Base-by-base conservation (phyloP, 2,113 vertebrate genomes). In the Equus przewalskii region DNA sequence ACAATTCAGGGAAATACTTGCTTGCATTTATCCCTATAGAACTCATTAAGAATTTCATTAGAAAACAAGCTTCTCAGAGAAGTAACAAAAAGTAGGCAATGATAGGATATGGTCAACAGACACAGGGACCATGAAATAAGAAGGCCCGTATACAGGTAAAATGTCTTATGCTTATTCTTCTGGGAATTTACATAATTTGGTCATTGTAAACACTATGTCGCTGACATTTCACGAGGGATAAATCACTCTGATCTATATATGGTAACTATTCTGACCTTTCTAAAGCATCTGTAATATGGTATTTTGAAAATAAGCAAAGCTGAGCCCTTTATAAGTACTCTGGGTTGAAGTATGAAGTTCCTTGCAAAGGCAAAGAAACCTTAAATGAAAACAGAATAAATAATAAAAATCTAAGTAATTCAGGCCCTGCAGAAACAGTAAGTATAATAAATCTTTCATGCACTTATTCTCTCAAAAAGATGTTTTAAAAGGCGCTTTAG, bases 211-310 rank as follows among this genome's bases (percentile, higher is more conserved):
- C 4, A 91, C 21, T 88, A 13, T 22, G 60, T 79, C 78, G 64
- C 30, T 88, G 89, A 97, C 73, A 76, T 44, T 89, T 95, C 56
- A 10, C 10, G 22, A 89, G 46, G 49, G 26, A 75, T 21, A 26
- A 89, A 65, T 86, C 75, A 89, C 60, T 86, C 15, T 81, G 75
- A 60, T 90, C 26, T 64, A 69, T 6, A 79, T 30, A 76, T 3
- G 1, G 51, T 49, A 90, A 92, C 81, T 84, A 87, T 80, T 93
- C 49, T 94, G 93, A 88, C 73, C 97, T 94, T 82, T 81, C 82
- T 82, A 96, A 70, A 65, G 30, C 46, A 62, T 58, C 33, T 79
- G 7, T 92, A 70, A 62, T 56, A 72, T 65, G 64, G 14, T 87
- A 92, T 80, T 36, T 72, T 84, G 41, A 84, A 72, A 87, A 22